Evolutionary conservation across 2,888 invertebrate genomes (phyloP).

Genomic region (Eupithecia subfuscata): DNA sequence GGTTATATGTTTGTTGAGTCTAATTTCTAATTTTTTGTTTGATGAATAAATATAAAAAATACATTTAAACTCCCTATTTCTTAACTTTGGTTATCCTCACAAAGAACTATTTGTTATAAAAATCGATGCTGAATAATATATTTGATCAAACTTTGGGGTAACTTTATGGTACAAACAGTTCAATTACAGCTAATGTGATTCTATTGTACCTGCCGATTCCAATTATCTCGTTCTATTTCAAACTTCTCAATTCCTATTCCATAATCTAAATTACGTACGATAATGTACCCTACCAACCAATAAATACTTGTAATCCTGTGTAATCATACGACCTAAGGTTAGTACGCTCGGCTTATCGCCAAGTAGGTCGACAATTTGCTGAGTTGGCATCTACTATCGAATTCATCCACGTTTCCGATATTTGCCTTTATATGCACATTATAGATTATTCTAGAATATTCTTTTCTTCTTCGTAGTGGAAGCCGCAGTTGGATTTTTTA

Average conservation of each 20-base stretch:
- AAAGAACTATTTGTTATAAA: background rate
- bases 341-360: slow-evolving; percentile 40
- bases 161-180: no score
- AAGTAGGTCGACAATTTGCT: slow-evolving; percentile 45
- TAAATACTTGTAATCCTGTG: background rate
- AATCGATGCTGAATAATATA: background rate
- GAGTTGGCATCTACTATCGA: slow-evolving; percentile 34
- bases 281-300: background rate
- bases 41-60: background rate
- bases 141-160: background rate
- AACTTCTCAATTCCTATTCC: background rate
- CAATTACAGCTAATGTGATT: background rate
- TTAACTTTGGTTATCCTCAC: background rate
- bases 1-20: background rate
- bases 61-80: background rate
- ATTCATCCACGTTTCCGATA: slow-evolving; percentile 20
- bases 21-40: background rate
- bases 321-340: slow-evolving; percentile 25
- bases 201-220: background rate
- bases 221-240: background rate
- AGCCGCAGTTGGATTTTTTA: background rate
- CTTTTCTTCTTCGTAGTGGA: background rate
- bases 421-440: slow-evolving; percentile 12
- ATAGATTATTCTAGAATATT: slow-evolving; percentile 7
- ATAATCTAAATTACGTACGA: background rate